Evolutionary conservation across 2,888 invertebrate genomes (phyloP), one percentile per base, ranked within the genome.

Genomic region (Rhamphomyia laevipes): DNA sequence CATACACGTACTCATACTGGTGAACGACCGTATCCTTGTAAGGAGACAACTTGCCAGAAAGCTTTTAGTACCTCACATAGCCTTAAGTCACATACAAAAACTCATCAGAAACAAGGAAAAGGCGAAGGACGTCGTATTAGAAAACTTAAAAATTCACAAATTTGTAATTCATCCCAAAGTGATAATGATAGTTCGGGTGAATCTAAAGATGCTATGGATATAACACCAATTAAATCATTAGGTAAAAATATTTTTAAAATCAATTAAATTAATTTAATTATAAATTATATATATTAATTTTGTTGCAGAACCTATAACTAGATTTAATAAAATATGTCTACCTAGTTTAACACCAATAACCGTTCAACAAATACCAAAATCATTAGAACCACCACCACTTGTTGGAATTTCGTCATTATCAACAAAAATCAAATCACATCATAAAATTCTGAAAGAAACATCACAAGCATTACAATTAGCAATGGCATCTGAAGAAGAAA

Each of bases 31-130:
- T 88, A 86, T 67, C 77, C 81, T 0, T 91, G 91, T 65, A 70
- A 76, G 48, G 76, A 77, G 55, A 70, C 68, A 2, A 78, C 78
- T 52, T 91, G 91, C 64, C 77, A 77, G 21, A 77, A 84, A 58
- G 80, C 87, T 0, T 92, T 92, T 68, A 84, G 88, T 10, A 87
- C 90, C 0, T 80, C 84, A n/a, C 86, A 89, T 60, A 88, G 86
- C 63, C 71, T 91, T 4, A 85, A 86, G 61, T 81, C 84, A 37
- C 91, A 92, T 62, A 75, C 81, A 40, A 81, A 78, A 65, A 84
- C 83, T 47, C 90, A 91, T 61, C 79, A 80, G 63, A 76, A 73
- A 57, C 66, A 63, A 18, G 7, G 50, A 47, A 44, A 42, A 53
- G 37, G 38, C 49, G 2, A 49, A 55, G 21, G 6, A 12, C 12